Evolutionary conservation across 2,888 invertebrate genomes (phyloP), one percentile per base, ranked within the genome.

Genomic region (Panzeria rudis): DNA sequence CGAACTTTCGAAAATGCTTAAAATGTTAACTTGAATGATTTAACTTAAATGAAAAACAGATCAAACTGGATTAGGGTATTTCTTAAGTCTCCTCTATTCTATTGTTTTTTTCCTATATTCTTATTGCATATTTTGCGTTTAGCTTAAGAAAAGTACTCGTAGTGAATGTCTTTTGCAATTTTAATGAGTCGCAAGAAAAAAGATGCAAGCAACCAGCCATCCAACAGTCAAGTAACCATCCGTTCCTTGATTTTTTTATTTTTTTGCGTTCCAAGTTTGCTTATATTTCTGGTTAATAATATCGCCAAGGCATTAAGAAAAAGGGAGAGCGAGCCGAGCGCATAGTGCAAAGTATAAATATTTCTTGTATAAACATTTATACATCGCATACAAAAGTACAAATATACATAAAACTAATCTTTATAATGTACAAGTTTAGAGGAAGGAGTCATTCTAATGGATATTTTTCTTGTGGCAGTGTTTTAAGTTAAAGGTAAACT

Each of bases 91-190:
- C 5, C 35, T 56, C 4, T 17, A 4, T 29, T 11, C 11, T 38
- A 13, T 38, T 38, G 7, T 9, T 9, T 38, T 38, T 38, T 38
- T 6, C 35, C 52, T 23, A 23, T 66, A 20, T 71, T 29, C 29
- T 41, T 64, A 66, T 66, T 80, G n/a, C n/a, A n/a, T n/a, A 72
- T 72, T 64, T 72, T 72, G 64, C 72, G 79, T 80, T 81, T 54
- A 61, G 50, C 78, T 75, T 75, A 78, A 64, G 84, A 64, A 23
- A 35, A 76, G 54, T 75, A 82, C 59, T 59, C 35, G 13, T 59
- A 85, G 81, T 71, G 81, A 85, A 81, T 82, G 84, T 85, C 82
- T 81, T 85, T 82, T 85, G 84, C 84, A 85, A 85, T 85, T 85
- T 85, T 85, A 82, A 85, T 85, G 84, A 85, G 82, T 78, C 47